Conservation (phyloP, 2,113 vertebrate genomes). For the Chaetodon trifascialis region DNA sequence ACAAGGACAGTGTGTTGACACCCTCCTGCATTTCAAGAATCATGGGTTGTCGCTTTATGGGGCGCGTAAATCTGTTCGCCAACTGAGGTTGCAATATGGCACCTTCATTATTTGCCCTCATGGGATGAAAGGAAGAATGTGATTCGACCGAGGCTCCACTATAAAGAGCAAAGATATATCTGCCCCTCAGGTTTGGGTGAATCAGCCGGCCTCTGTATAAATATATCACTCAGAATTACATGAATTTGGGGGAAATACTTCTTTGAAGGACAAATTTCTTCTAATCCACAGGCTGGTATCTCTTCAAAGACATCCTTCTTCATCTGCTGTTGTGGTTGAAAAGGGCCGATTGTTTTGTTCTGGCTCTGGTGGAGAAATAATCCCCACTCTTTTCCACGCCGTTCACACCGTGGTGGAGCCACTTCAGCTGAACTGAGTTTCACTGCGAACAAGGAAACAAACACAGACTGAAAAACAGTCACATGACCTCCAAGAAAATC, state of each 20-base stretch:
- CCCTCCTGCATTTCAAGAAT: slow-evolving; percentile 11
- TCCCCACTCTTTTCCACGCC: neutral
- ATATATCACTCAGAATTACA: neutral
- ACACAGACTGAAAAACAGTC: neutral
- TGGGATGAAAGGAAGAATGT: slow-evolving; percentile 2
- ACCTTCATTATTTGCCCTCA: slow-evolving; percentile 9
- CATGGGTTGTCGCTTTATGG: slow-evolving; percentile 1
- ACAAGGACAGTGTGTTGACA: slow-evolving; percentile 32
- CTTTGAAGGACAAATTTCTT: neutral
- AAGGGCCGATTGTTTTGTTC: slow-evolving; percentile 10
- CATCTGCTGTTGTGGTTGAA: slow-evolving; percentile 8
- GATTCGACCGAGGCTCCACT: neutral
- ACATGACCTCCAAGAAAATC: neutral
- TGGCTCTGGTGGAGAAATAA: neutral
- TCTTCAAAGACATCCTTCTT: neutral
- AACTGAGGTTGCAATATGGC: neutral
- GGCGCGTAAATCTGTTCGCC: slow-evolving; percentile 2
- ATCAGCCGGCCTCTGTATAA: neutral
- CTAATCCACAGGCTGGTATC: no score
- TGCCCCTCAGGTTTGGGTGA: neutral
- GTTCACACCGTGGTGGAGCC: slow-evolving; percentile 13
- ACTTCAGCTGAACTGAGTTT: slow-evolving; percentile 3
- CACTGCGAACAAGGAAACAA: neutral
- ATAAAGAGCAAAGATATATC: neutral
- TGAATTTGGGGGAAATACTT: neutral